Evolutionary conservation across 1,140 invertebrate species (phyloP), one percentile per base, ranked within the genome.

Genomic region (Drosophila elegans): DNA sequence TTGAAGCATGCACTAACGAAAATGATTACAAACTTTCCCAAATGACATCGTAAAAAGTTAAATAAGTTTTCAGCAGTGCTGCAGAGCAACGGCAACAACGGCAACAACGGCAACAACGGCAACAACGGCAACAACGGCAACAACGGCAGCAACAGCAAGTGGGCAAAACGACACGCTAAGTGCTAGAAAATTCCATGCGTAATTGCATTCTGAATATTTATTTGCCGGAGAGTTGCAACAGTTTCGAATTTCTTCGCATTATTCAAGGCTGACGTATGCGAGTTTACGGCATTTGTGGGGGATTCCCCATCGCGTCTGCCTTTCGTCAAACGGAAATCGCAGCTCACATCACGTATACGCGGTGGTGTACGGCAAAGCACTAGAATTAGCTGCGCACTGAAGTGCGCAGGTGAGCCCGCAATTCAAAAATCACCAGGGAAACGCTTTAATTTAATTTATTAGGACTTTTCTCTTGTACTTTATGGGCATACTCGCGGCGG

Each of bases 31-130:
- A 88, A 89, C 83, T 88, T 88, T 81, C 44, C 45, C 60, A 80
- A 88, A 89, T 83, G 84, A 88, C 83, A 83, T 80, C 84, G 83
- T 72, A 88, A 84, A 82, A 88, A 89, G 72, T 89, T 83, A 89
- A 88, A 89, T 80, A 88, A 89, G 76, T 88, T 88, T 77, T 12
- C 42, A 57, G 57, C 60, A 34, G n/a, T 11, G 41, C 51, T 51
- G 38, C 45, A 29, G 46, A 9, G 46, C 12, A 13, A 7, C 11
- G n/a, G n/a, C n/a, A n/a, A n/a, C 2, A 48, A 25, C 4, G 25
- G 10, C 2, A 9, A 9, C 29, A 29, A 29, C 3, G 34, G 34
- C 34, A 36, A 29, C 27, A 1, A 36, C 34, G 34, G 34, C 5
- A 36, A 9, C 9, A 36, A 36, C 38, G 45, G 21, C 36, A 49